Conservation (phyloP, 2,888 invertebrate genomes). For the Pristionchus entomophagus region DNA sequence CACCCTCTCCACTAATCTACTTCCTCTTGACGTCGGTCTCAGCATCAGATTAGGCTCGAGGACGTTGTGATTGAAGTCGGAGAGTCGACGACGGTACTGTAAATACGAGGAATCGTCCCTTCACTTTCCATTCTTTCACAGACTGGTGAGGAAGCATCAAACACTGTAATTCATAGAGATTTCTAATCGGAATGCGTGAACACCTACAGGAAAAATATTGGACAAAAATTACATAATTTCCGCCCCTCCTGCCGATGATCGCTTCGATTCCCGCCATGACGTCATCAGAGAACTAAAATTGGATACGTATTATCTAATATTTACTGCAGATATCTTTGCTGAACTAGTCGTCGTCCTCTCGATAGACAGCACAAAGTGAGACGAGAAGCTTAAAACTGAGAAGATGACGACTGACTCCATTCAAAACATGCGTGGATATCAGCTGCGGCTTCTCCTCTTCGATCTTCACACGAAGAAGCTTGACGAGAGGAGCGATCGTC, state of each 20-base stretch:
- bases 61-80: constrained; percentile 55
- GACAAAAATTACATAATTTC: constrained; percentile 55
- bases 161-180: too few species aligned
- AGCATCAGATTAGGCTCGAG: constrained; percentile 56
- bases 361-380: too few species aligned
- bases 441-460: constrained; percentile 58
- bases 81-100: constrained; percentile 56
- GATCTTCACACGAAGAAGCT: constrained; percentile 89
- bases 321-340: too few species aligned
- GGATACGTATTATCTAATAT: too few species aligned
- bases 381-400: too few species aligned
- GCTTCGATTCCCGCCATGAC: constrained; percentile 72
- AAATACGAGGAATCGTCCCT: constrained; percentile 18
- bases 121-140: too few species aligned
- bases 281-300: constrained; percentile 67
- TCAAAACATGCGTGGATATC: constrained; percentile 54
- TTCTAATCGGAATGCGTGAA: not conserved
- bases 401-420: not conserved
- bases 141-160: too few species aligned
- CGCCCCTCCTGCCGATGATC: constrained; percentile 66
- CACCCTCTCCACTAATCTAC: constrained; percentile 45
- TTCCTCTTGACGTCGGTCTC: constrained; percentile 47
- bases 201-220: not conserved
- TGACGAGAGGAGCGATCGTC: constrained; percentile 97
- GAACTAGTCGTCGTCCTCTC: too few species aligned